Base-by-base conservation (phyloP, 2,888 invertebrate species). In the Acanthococcus lagerstroemiae region DNA sequence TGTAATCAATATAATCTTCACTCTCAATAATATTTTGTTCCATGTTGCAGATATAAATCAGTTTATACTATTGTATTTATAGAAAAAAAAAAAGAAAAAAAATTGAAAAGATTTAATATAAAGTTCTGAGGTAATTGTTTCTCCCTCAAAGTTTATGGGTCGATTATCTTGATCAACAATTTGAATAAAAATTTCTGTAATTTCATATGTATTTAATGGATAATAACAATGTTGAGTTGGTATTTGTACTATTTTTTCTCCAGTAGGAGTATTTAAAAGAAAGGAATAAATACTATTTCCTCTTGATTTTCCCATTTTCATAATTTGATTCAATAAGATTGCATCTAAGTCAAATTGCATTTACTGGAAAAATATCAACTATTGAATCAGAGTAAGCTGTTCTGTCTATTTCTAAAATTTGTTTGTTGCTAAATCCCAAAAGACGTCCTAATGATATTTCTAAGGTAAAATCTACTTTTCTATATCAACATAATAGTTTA, bases 21-120 rank as follows among this genome's bases (percentile, higher is more conserved):
- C 58, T 58, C 24, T 58, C 58, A 46, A 58, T 58, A 26, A 58
- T 58, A 58, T 45, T 45, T 58, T 58, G 58, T 46, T 58, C 58
- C 58, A 58, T 58, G 5, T 56, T n/a, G n/a, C n/a, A n/a, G n/a
- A n/a, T n/a, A n/a, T n/a, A n/a, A n/a, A n/a, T n/a, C n/a, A n/a
- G n/a, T n/a, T n/a, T n/a, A n/a, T n/a, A n/a, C n/a, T n/a, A n/a
- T n/a, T n/a, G n/a, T n/a, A n/a, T n/a, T n/a, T n/a, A n/a, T n/a
- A n/a, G n/a, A n/a, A 21, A 9, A 30, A 48, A 30, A 12, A 30
- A 30, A 30, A 56, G 12, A 30, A 26, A 56, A 56, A 56, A 56
- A 56, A 56, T 56, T 30, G 27, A 56, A 56, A 56, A 56, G 56
- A 56, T 27, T 27, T 58, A 19, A 58, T 24, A 58, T 58, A 45